These are phyloP conservation scores for Lithobius niger DNA, from an alignment of 1,140 invertebrate species.

Conservation along the genomic window DNA sequence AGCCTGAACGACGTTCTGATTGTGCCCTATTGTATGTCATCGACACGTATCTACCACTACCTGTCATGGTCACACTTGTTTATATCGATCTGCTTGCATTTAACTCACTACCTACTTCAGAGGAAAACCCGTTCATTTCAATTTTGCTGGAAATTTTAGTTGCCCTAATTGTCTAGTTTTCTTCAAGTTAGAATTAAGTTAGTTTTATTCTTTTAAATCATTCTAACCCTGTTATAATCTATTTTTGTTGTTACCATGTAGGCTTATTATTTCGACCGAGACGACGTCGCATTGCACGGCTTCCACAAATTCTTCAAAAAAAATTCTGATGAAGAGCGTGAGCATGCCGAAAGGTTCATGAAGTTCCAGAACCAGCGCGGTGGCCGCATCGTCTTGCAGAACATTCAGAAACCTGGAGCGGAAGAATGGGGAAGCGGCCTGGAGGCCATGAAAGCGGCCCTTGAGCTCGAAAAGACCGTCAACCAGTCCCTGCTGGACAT, in stretches of 20 bases:
- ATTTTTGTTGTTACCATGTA: constrained; percentile 20
- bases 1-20: too few species aligned
- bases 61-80: too few species aligned
- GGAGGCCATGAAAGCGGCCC: constrained; percentile 42
- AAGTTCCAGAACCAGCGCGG: constrained; percentile 45
- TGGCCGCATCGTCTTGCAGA: constrained; percentile 39
- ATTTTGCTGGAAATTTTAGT: too few species aligned
- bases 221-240: too few species aligned
- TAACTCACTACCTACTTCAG: too few species aligned
- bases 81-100: too few species aligned
- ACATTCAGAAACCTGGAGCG: constrained; percentile 36
- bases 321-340: constrained; percentile 44
- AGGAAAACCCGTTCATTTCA: too few species aligned
- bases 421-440: constrained; percentile 43
- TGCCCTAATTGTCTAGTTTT: too few species aligned
- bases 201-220: too few species aligned
- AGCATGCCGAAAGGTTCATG: constrained; percentile 49
- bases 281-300: constrained; percentile 49
- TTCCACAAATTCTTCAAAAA: constrained; percentile 44
- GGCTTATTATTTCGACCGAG: constrained; percentile 45
- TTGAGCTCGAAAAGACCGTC: constrained; percentile 46
- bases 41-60: too few species aligned
- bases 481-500: constrained; percentile 40
- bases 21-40: too few species aligned
- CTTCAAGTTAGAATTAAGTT: too few species aligned